A percentile compares a stretch with the other conserved stretches of the same genome.
Evolutionary conservation across 2,888 invertebrate genomes (phyloP).

Genomic region (Carcina quercana): DNA sequence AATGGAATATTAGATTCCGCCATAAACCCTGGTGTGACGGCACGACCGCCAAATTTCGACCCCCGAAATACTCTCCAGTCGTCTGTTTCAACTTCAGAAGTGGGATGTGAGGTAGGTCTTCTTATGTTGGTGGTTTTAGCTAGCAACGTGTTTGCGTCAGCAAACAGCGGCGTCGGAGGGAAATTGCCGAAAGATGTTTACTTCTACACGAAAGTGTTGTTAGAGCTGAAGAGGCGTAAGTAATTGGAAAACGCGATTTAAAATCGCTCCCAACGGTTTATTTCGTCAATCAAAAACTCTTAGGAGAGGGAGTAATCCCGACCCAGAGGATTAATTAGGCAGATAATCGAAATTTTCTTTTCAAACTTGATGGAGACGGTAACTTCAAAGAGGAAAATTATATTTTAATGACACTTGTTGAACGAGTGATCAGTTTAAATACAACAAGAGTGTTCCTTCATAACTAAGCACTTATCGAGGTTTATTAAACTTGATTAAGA

Average conservation of each 20-base stretch:
- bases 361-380: too few species aligned
- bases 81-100: constrained; percentile 13
- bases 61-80: constrained; percentile 32
- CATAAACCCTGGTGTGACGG: constrained; percentile 44
- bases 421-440: too few species aligned
- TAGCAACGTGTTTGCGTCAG: constrained; percentile 41
- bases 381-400: too few species aligned
- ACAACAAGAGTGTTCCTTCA: too few species aligned
- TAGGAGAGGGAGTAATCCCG: too few species aligned
- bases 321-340: too few species aligned
- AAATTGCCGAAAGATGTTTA: constrained; percentile 51
- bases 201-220: constrained; percentile 30
- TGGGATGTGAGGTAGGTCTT: constrained; percentile 23
- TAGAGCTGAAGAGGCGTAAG: constrained; percentile 26
- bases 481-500: too few species aligned
- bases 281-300: not conserved
- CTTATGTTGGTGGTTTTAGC: constrained; percentile 25
- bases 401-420: too few species aligned
- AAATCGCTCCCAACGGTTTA: constrained; percentile 12
- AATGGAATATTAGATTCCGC: constrained; percentile 63
- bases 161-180: constrained; percentile 40
- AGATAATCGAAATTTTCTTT: too few species aligned
- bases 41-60: constrained; percentile 41
- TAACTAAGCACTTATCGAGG: too few species aligned
- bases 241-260: constrained; percentile 49